Conservation (phyloP, 1,140 invertebrate genomes). For the Frieseomelitta varia region DNA sequence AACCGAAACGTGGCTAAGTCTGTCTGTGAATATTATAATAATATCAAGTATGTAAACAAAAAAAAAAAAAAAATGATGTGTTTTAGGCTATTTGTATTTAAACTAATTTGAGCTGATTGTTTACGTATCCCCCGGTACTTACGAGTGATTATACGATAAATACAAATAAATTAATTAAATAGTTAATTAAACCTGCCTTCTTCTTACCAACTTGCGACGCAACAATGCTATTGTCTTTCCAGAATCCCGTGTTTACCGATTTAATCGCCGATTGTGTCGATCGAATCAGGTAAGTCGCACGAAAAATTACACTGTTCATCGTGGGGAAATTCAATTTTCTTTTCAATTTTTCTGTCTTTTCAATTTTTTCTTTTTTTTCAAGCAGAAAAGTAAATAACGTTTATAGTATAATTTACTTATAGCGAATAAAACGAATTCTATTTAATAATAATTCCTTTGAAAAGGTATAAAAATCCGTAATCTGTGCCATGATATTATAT, state of each 20-base stretch:
- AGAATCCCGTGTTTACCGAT: neutral
- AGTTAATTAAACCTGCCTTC: slow-evolving; percentile 28
- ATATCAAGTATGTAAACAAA: slow-evolving; percentile 55
- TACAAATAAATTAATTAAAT: slow-evolving; percentile 69
- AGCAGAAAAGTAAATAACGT: too few species aligned
- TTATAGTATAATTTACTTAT: too few species aligned
- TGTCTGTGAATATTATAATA: slow-evolving; percentile 57
- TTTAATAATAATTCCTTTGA: too few species aligned
- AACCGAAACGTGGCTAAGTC: slow-evolving; percentile 38
- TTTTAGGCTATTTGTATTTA: slow-evolving; percentile 69
- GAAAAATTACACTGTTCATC: neutral
- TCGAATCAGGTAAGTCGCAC: slow-evolving; percentile 14
- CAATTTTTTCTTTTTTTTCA: too few species aligned
- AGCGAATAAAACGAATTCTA: too few species aligned
- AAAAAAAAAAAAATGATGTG: slow-evolving; percentile 34
- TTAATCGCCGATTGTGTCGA: neutral
- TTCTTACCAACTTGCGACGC: neutral
- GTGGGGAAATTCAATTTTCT: neutral
- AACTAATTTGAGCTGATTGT: slow-evolving; percentile 67
- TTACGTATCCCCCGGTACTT: slow-evolving; percentile 65
- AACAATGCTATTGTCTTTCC: neutral
- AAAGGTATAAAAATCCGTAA: too few species aligned
- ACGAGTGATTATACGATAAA: slow-evolving; percentile 65
- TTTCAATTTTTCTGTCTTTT: too few species aligned
- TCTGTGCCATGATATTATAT: too few species aligned